Evolutionary conservation across 2,113 vertebrate species (phyloP).

Genomic region (Zosterops lateralis): DNA sequence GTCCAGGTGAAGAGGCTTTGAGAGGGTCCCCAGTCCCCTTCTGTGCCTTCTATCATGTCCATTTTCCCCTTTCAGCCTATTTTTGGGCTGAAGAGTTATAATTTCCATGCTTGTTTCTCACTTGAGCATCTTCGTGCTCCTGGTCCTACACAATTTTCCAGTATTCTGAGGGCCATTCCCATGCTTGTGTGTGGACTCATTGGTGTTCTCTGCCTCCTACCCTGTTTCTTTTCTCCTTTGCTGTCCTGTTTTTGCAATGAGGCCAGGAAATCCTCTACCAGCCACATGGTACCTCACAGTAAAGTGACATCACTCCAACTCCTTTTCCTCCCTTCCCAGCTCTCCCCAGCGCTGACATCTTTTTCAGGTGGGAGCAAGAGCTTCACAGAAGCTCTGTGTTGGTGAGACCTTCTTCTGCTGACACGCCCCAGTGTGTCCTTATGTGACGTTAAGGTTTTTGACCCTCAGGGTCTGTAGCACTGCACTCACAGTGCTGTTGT

Average conservation of each 20-base stretch:
- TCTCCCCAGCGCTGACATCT: fast-evolving
- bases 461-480: not conserved
- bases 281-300: fast-evolving
- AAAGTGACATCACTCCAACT: not conserved
- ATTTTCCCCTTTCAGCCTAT: not conserved
- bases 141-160: fast-evolving
- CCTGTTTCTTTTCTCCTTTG: not conserved
- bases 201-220: not conserved
- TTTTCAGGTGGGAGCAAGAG: not conserved
- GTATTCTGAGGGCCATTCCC: not conserved
- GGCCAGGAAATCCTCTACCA: not conserved
- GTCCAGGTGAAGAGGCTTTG: fast-evolving
- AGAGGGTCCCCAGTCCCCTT: not conserved
- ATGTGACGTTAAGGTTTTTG: not conserved
- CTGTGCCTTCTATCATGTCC: fast-evolving
- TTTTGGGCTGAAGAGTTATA: not conserved
- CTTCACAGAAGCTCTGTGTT: fast-evolving
- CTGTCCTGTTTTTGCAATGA: not conserved
- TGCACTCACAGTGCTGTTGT: fast-evolving
- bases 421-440: fast-evolving
- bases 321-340: not conserved
- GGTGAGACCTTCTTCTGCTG: not conserved
- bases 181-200: not conserved
- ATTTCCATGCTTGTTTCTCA: not conserved
- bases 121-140: not conserved